Base-by-base conservation (phyloP, 2,797 vertebrate genomes). In the Trachurus trachurus region DNA sequence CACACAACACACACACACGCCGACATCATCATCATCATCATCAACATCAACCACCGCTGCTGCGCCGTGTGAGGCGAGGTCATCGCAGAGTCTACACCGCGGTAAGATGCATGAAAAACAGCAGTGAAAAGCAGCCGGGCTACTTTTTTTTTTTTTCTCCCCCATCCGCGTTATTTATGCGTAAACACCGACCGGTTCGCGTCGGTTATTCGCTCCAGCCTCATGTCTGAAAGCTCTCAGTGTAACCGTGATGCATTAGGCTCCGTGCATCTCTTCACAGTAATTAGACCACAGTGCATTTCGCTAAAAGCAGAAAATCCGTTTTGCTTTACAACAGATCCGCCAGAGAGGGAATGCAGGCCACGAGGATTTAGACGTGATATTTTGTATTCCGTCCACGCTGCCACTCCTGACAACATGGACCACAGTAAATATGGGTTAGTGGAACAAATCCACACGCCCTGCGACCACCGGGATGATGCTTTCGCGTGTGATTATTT, bases 371-470 rank as follows among this genome's bases (percentile, higher is more conserved):
- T 45, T 42, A 37, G 39, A 59, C 50, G 19, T 42, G 19, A 21
- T 66, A 45, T 60, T 60, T 49, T 40, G 26, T 47, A 39, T 42
- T 34, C 34, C 2, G 37, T 47, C 39, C 34, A 67, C 9, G 53
- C 47, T 78, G 71, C 81, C 81, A 77, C 87, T 79, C 71, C 73
- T 67, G 21, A 54, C 84, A 83, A 40, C 76, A 62, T 45, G 71
- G 50, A 19, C 70, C 49, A 12, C 31, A 45, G 76, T 69, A 78
- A 88, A 93, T 93, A 74, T 93, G 83, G 93, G 92, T 94, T 93
- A 93, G 92, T 94, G 87, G 93, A 93, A 87, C 93, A 92, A 66
- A 89, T 72, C 82, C 65, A 74, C 68, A 74, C 81, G 22, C 80
- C 77, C 68, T 72, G 70, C 66, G 71, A 88, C 82, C 84, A 78